Conservation (phyloP, 2,888 invertebrate species). For the Machimus rusticus region DNA sequence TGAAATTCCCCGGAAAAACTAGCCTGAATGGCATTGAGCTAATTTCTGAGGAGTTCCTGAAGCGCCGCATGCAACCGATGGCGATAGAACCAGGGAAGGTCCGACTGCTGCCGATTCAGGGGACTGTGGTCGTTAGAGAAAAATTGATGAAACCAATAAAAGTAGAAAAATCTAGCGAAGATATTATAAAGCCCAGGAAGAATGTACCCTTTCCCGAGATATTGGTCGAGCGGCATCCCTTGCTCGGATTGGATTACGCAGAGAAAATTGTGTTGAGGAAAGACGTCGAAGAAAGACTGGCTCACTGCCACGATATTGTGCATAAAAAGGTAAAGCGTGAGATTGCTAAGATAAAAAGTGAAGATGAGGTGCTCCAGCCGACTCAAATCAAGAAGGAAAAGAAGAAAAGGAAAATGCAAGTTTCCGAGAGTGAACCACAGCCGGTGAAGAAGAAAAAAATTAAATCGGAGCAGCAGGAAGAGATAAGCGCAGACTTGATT, state of each 20-base stretch:
- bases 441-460: background rate
- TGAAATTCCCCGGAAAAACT: slow-evolving; percentile 27
- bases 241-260: slow-evolving; percentile 20
- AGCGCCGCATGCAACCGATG: background rate
- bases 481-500: background rate
- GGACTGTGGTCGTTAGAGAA: slow-evolving; percentile 4
- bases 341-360: background rate
- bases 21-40: background rate
- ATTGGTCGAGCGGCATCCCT: slow-evolving; percentile 26
- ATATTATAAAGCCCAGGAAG: background rate
- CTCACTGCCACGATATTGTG: background rate
- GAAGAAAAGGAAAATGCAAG: background rate
- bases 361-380: background rate
- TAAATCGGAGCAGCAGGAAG: background rate
- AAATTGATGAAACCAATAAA: background rate
- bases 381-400: background rate
- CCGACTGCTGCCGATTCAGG: background rate
- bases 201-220: slow-evolving; percentile 12
- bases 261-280: slow-evolving; percentile 24
- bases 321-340: background rate
- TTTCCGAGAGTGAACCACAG: background rate
- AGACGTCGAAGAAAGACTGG: background rate
- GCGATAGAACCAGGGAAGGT: background rate
- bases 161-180: background rate
- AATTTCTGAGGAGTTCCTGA: background rate